Evolutionary conservation across 2,888 invertebrate species (phyloP).

Genomic region (Metellina segmentata): DNA sequence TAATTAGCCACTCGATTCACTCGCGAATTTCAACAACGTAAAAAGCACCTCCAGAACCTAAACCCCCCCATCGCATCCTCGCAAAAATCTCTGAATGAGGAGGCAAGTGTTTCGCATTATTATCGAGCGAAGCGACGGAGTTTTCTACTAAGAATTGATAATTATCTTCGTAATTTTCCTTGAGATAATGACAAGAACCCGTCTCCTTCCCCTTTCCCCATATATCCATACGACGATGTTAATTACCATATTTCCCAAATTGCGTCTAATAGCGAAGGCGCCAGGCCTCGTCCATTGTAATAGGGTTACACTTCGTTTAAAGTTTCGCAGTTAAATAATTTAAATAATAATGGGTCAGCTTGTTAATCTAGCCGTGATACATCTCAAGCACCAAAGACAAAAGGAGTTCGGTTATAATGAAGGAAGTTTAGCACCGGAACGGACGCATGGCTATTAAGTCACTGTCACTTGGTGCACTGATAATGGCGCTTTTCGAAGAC

Average conservation of each 20-base stretch:
- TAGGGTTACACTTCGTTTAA: constrained; percentile 49
- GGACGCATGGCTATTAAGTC: constrained; percentile 44
- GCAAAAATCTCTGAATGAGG: too few species aligned
- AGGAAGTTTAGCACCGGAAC: constrained; percentile 35
- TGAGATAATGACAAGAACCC: constrained; percentile 32
- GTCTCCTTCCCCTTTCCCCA: neutral
- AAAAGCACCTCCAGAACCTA: neutral
- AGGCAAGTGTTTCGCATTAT: neutral
- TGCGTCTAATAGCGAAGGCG: constrained; percentile 54
- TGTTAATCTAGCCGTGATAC: constrained; percentile 56
- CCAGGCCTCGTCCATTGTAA: neutral
- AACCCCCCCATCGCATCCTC: neutral
- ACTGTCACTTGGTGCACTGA: constrained; percentile 32
- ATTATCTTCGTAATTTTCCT: constrained; percentile 51
- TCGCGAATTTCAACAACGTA: neutral
- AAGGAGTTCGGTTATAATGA: constrained; percentile 17
- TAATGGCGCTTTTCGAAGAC: constrained; percentile 1
- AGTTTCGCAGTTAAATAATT: constrained; percentile 65
- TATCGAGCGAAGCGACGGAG: constrained; percentile 33
- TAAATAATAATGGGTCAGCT: constrained; percentile 62
- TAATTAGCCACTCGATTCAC: too few species aligned
- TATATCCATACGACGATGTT: constrained; percentile 57
- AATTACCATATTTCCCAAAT: constrained; percentile 68
- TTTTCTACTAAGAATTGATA: constrained; percentile 46
- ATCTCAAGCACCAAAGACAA: constrained; percentile 43